phyloP scores from a whole-genome alignment of 2,797 vertebrate species.

The Peromyscus melanophrys region DNA sequence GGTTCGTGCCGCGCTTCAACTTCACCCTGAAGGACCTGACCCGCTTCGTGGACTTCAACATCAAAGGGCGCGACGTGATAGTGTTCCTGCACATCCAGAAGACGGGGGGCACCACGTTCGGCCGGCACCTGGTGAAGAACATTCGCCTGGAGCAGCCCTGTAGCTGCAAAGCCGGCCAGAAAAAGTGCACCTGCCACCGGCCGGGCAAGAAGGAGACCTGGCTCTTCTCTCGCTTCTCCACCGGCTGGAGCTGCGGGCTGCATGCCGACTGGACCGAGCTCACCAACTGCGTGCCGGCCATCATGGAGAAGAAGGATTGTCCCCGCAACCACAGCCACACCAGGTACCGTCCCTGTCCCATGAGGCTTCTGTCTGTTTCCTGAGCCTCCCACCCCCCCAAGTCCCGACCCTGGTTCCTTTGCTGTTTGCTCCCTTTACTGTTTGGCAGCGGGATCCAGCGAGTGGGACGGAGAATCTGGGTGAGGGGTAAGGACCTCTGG shows the following conservation, averaged over 20 bases:
- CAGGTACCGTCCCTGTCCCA: constrained; percentile 74
- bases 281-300: constrained; percentile 98
- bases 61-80: constrained; percentile 96
- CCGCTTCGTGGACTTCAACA: constrained; percentile 96
- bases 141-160: constrained; percentile 98
- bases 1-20: constrained; percentile 92
- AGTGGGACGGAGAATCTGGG: background rate
- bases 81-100: constrained; percentile 99
- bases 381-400: rapidly evolving
- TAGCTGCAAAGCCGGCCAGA: constrained; percentile 97
- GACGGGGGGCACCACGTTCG: constrained; percentile 98
- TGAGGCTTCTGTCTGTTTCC: background rate
- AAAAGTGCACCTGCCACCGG: constrained; percentile 98
- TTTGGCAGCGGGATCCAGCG: background rate
- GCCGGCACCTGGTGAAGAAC: constrained; percentile 97
- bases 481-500: background rate
- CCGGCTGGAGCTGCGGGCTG: constrained; percentile 99
- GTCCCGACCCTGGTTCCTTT: background rate
- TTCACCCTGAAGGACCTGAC: constrained; percentile 95
- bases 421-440: background rate
- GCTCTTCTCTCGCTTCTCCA: constrained; percentile 99
- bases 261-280: constrained; percentile 99
- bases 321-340: constrained; percentile 92
- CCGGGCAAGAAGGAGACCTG: constrained; percentile 98
- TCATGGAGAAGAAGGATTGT: constrained; percentile 96